These are phyloP conservation scores for Columba livia DNA, from an alignment of 2,113 vertebrate species.

Conservation along the genomic window DNA sequence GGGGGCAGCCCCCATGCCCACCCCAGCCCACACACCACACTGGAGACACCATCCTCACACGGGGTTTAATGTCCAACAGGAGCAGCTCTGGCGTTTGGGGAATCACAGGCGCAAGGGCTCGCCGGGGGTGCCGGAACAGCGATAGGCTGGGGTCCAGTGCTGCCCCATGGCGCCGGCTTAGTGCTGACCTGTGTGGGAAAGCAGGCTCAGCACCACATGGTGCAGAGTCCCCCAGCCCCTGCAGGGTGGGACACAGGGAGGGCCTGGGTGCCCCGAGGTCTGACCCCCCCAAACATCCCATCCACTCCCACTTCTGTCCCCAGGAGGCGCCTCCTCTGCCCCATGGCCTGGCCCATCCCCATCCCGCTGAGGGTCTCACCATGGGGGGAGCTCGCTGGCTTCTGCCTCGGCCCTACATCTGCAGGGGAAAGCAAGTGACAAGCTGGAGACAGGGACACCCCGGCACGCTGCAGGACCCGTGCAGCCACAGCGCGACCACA, in stretches of 20 bases:
- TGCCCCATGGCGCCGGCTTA: neutral
- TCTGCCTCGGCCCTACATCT: constrained; percentile 50
- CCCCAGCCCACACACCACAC: neutral
- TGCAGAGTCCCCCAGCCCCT: neutral
- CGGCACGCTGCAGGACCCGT: fast-evolving
- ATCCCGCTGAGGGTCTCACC: neutral
- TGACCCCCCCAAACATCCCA: neutral
- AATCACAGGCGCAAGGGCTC: neutral
- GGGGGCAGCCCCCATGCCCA: fast-evolving
- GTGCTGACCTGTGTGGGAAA: constrained; percentile 45
- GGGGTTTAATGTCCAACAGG: neutral
- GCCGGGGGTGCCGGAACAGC: neutral
- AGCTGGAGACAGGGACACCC: neutral
- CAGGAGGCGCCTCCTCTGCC: neutral
- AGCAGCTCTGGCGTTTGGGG: fast-evolving
- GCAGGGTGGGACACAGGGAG: neutral
- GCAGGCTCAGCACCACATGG: fast-evolving
- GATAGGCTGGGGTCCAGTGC: fast-evolving
- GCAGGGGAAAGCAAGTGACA: neutral
- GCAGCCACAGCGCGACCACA: fast-evolving
- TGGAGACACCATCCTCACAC: fast-evolving
- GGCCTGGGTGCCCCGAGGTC: neutral
- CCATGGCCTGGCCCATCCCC: fast-evolving
- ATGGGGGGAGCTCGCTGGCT: neutral
- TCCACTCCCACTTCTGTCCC: no score